Evolutionary conservation across 2,888 invertebrate genomes (phyloP), one percentile per base, ranked within the genome.

Genomic region (Cetonia aurata): DNA sequence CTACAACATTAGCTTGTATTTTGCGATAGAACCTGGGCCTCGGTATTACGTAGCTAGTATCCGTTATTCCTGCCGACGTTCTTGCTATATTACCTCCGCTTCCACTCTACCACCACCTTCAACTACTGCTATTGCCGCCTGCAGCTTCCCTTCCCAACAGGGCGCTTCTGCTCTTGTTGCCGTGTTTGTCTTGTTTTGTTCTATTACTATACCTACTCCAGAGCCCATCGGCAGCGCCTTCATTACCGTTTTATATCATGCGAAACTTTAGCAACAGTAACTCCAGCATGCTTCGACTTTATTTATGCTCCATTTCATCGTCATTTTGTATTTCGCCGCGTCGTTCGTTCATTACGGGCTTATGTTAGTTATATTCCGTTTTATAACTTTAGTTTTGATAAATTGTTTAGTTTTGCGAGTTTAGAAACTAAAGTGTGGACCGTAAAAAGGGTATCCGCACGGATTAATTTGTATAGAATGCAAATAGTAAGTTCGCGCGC

Each of bases 1-100:
- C 79, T 77, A 77, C 75, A 76, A 78, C 76, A 76, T 77, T 76
- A 76, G 77, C 77, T 76, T 75, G 75, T 76, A 76, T 77, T 77
- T 77, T 75, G 77, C 76, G 73, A 76, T 77, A 77, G 75, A 75
- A 72, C 74, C 72, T 70, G 66, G 70, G 70, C 59, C 67, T 71
- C 65, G 69, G 62, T 48, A 46, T 46, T 13, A 56, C 33, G 25
- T 25, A 25, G 25, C 25, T n/a, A 4, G 3, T 25, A 50, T 46
- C 48, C 48, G 48, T 31, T 48, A 48, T 50, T 62, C 33, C 62
- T 48, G 62, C 48, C 48, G 37, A 10, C 56, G 62, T 48, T 62
- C 44, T 48, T 48, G 48, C 33, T 44, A 33, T 41, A 56, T 33
- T 50, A 42, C 48, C 48, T 31, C 62, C 62, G 15, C 33, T 62